Evolutionary conservation across 1,140 invertebrate genomes (phyloP), one percentile per base, ranked within the genome.

Genomic region (Chymomyza costata): DNA sequence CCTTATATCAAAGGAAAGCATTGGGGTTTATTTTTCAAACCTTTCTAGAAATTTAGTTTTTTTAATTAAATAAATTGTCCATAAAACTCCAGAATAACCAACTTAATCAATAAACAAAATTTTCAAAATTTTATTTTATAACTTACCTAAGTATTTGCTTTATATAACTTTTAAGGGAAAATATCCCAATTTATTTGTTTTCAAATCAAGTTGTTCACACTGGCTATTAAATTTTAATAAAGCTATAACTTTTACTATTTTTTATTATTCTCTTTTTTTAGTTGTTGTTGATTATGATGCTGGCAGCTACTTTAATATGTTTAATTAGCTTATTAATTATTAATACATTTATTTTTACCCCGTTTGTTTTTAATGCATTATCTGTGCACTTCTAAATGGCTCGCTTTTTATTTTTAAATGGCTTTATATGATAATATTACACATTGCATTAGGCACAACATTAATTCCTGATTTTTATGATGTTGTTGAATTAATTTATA

Each of bases 371-470:
- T 48, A 30, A 17, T 50, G 18, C 14, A 17, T 48, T 32, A 13
- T 30, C 11, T 52, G n/a, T 15, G 6, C 18, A n/a, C n/a, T n/a
- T n/a, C n/a, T n/a, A n/a, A n/a, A n/a, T n/a, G n/a, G n/a, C n/a
- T n/a, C n/a, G n/a, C n/a, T n/a, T n/a, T n/a, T n/a, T 38, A 37
- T 44, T 45, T 38, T 7, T 18, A 48, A 11, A 35, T 57, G 11
- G 31, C 48, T 61, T 59, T 55, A 56, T 30, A 17, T 49, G 48
- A 34, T 58, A 40, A 46, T 53, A 69, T 65, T 65, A 45, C 60
- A 65, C 66, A 60, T 54, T 47, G 47, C 65, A 68, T 71, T 74
- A 73, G 68, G 69, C 68, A 73, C 68, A 74, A 74, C 64, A 55
- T 63, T 74, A 74, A 68, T 73, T 74, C 58, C 68, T 67, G 68